Percentiles rank a stretch among this genome's conserved stretches.
These are phyloP conservation scores for Paramisgurnus dabryanus DNA, from an alignment of 2,113 vertebrate species.

Conservation along the genomic window DNA sequence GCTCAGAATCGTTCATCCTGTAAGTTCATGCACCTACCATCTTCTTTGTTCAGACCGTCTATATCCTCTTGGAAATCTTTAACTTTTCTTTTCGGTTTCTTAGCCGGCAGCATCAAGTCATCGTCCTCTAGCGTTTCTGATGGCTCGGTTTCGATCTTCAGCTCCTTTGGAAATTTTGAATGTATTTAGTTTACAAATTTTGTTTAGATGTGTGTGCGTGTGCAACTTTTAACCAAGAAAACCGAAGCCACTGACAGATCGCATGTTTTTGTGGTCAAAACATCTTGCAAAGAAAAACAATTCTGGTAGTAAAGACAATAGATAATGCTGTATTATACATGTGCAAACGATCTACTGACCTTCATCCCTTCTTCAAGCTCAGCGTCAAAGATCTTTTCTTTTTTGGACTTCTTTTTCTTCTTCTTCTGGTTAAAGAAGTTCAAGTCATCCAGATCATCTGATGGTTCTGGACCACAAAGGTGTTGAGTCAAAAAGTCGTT, in stretches of 20 bases:
- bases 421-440: constrained; percentile 99
- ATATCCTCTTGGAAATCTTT: constrained; percentile 88
- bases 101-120: constrained; percentile 86
- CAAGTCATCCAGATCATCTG: constrained; percentile 92
- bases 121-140: constrained; percentile 86
- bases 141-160: constrained; percentile 91
- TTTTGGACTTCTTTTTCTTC: constrained; percentile 98
- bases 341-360: constrained; percentile 73
- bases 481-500: neutral
- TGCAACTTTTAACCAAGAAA: neutral
- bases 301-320: neutral
- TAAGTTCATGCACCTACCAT: constrained; percentile 70
- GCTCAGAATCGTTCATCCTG: no score
- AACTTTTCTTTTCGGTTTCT: constrained; percentile 94
- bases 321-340: neutral
- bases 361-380: constrained; percentile 92
- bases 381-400: constrained; percentile 87
- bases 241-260: neutral
- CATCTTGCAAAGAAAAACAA: neutral
- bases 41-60: constrained; percentile 83
- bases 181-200: constrained; percentile 1
- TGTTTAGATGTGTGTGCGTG: neutral
- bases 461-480: constrained; percentile 75
- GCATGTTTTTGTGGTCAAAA: neutral
- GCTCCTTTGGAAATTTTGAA: constrained; percentile 68